phyloP scores from a whole-genome alignment of 2,113 vertebrate genomes.

The Rana temporaria region DNA sequence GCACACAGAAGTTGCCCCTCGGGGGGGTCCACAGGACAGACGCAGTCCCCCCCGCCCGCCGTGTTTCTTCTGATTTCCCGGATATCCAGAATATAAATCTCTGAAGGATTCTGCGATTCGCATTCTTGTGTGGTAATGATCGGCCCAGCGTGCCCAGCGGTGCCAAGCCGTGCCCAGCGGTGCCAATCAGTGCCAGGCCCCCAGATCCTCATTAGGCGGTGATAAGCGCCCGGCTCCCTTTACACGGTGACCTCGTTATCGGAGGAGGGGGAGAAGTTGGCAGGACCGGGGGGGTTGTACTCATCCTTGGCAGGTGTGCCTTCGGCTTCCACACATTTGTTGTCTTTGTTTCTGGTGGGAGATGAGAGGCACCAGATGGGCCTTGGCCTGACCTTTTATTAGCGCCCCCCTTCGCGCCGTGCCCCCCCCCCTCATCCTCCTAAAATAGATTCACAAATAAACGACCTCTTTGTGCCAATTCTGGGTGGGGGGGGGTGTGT shows the following conservation, averaged over 20 bases:
- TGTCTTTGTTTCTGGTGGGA: constrained; percentile 39
- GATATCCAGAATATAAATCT: too few relatives aligned
- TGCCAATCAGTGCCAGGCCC: background rate
- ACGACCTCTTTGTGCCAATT: constrained; percentile 39
- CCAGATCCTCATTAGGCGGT: constrained; percentile 36
- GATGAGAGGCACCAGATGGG: constrained; percentile 54
- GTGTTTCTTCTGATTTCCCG: too few relatives aligned
- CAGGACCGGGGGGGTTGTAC: background rate
- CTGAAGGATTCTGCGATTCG: too few relatives aligned
- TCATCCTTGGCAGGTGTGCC: constrained; percentile 52
- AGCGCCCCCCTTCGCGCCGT: background rate
- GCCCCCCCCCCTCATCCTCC: constrained; percentile 6
- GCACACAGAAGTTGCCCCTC: too few relatives aligned
- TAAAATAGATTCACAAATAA: constrained; percentile 42
- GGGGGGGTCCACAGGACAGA: too few relatives aligned
- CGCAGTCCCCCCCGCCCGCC: too few relatives aligned
- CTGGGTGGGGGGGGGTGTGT: background rate
- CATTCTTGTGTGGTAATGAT: too few relatives aligned
- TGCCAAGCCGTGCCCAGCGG: background rate
- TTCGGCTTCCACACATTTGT: constrained; percentile 10
- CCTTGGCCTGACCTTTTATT: constrained; percentile 13
- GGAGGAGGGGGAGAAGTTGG: too few relatives aligned
- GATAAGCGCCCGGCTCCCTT: constrained; percentile 28
- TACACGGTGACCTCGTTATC: constrained; percentile 53
- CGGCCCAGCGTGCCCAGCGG: background rate